These are phyloP conservation scores for Gadus macrocephalus DNA, from an alignment of 2,113 vertebrate species.

Conservation along the genomic window DNA sequence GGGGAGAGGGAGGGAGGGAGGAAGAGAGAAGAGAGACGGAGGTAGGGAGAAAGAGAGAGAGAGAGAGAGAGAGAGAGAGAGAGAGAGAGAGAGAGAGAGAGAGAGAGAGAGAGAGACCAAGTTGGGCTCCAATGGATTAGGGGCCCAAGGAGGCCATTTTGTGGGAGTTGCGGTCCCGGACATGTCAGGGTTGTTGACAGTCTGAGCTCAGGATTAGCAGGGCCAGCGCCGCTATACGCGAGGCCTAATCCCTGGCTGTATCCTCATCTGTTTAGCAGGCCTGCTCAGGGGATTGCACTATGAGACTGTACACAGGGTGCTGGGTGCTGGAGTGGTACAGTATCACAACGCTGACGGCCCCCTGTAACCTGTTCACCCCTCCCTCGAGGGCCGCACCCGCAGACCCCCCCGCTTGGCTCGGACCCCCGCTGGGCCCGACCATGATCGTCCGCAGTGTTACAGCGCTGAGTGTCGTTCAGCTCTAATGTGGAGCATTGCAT, in stretches of 20 bases:
- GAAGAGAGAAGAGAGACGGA: background rate
- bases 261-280: constrained; percentile 86
- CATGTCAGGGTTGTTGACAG: constrained; percentile 82
- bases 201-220: constrained; percentile 80
- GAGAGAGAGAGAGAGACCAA: constrained; percentile 41
- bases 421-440: background rate
- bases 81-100: constrained; percentile 23
- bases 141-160: constrained; percentile 38
- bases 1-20: constrained; percentile 28
- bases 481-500: too few species aligned
- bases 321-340: constrained; percentile 67
- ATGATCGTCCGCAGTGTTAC: background rate
- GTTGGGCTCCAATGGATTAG: too few species aligned
- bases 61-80: too few species aligned
- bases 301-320: constrained; percentile 75
- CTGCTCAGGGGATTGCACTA: constrained; percentile 81
- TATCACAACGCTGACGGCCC: constrained; percentile 55
- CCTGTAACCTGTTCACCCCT: constrained; percentile 11
- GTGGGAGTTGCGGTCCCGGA: constrained; percentile 80
- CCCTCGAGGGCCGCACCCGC: constrained; percentile 29
- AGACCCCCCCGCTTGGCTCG: too few species aligned
- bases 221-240: constrained; percentile 74
- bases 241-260: constrained; percentile 82
- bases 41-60: too few species aligned
- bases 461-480: too few species aligned